phyloP scores from a whole-genome alignment of 2,888 invertebrate genomes.

The Villa cingulata region DNA sequence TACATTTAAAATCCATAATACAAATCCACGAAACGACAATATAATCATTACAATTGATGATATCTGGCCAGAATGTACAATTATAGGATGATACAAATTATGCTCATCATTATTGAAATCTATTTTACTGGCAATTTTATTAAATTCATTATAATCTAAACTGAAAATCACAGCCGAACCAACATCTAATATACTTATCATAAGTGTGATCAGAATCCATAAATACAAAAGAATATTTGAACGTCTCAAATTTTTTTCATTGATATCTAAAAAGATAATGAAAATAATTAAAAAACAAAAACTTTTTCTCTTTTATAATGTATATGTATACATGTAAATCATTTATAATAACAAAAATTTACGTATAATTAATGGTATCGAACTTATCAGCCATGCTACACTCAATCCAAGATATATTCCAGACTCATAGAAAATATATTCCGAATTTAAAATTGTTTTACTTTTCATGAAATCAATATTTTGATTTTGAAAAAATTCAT shows the following conservation, averaged over 20 bases:
- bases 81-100: conserved; percentile 19
- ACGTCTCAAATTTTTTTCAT: conserved; percentile 19
- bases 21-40: conserved; percentile 34
- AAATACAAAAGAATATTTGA: conserved; percentile 22
- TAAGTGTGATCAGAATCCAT: conserved; percentile 26
- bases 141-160: conserved; percentile 28
- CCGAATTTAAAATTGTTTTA: conserved; percentile 22
- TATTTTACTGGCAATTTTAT: conserved; percentile 15
- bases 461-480: conserved; percentile 7
- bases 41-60: conserved; percentile 31
- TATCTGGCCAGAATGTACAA: conserved; percentile 25
- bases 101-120: conserved; percentile 19
- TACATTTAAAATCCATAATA: conserved; percentile 36
- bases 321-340: too few relatives aligned
- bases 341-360: conserved; percentile 15
- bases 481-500: conserved; percentile 15
- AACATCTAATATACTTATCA: conserved; percentile 29
- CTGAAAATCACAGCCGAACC: conserved; percentile 31
- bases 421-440: conserved; percentile 26
- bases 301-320: too few relatives aligned
- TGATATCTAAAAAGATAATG: conserved; percentile 22
- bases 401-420: conserved; percentile 30
- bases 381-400: conserved; percentile 28
- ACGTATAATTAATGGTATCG: conserved; percentile 26
- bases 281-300: too few relatives aligned